Conservation (phyloP, 1,140 invertebrate species). For the Eulimnadia texana region DNA sequence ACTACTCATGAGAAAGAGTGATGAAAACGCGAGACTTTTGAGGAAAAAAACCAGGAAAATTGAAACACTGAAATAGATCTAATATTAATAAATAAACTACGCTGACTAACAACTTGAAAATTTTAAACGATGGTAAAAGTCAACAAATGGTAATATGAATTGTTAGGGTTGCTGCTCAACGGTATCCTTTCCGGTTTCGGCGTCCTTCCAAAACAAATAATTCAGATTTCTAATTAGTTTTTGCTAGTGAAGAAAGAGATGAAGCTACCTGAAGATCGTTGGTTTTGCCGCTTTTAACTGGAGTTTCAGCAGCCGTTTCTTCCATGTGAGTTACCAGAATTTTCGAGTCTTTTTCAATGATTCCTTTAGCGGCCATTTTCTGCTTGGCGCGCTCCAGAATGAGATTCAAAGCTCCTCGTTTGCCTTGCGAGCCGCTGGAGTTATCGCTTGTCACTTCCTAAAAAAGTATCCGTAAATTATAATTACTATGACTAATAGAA, state of each 20-base stretch:
- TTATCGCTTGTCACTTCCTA: neutral
- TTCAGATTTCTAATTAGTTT: too few relatives aligned
- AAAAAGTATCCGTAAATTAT: neutral
- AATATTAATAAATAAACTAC: too few relatives aligned
- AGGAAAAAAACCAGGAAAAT: too few relatives aligned
- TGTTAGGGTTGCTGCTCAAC: too few relatives aligned
- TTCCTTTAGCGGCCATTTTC: neutral
- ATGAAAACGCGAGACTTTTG: too few relatives aligned
- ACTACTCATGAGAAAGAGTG: too few relatives aligned
- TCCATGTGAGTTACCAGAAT: constrained; percentile 2
- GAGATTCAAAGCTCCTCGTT: constrained; percentile 10
- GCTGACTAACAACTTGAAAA: too few relatives aligned
- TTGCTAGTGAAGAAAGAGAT: neutral
- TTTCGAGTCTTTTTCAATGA: neutral
- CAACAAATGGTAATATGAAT: too few relatives aligned
- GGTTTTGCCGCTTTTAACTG: neutral
- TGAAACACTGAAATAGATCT: too few relatives aligned
- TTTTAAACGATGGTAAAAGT: too few relatives aligned
- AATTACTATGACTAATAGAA: neutral
- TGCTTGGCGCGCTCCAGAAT: constrained; percentile 14
- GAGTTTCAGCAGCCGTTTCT: neutral
- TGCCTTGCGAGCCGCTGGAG: neutral
- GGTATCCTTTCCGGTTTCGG: too few relatives aligned
- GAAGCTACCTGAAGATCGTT: neutral
- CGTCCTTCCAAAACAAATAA: too few relatives aligned